These are phyloP conservation scores for Barbus barbus DNA, from an alignment of 2,113 vertebrate species.

Conservation along the genomic window DNA sequence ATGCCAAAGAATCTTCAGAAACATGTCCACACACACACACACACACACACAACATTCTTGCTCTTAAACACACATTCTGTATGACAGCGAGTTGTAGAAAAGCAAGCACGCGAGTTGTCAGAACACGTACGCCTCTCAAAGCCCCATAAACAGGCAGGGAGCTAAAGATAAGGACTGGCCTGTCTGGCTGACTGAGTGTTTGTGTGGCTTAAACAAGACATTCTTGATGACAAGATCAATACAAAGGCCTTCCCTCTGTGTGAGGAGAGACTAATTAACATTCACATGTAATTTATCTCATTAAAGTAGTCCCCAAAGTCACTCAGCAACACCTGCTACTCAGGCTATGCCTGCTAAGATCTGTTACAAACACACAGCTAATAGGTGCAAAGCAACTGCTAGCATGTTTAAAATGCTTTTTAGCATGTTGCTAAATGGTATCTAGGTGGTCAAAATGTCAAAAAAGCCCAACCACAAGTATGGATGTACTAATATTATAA, in stretches of 20 bases:
- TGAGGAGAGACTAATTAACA: conserved; percentile 50
- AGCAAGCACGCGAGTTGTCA: conserved; percentile 44
- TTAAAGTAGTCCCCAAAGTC: conserved; percentile 46
- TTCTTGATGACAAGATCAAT: conserved; percentile 21
- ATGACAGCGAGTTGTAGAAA: conserved; percentile 1
- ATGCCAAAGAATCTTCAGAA: conserved; percentile 47
- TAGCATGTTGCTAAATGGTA: background rate
- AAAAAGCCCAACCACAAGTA: background rate
- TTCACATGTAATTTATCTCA: conserved; percentile 44
- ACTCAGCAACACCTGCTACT: conserved; percentile 43
- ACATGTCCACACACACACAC: conserved; percentile 34
- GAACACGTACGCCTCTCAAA: conserved; percentile 48
- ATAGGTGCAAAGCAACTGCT: background rate
- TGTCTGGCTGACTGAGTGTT: conserved; percentile 15
- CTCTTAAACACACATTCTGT: background rate
- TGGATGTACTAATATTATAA: background rate
- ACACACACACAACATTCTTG: conserved; percentile 4
- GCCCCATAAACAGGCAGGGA: background rate
- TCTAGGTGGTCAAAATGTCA: background rate
- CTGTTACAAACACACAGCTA: conserved; percentile 28
- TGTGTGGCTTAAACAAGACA: background rate
- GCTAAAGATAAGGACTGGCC: conserved; percentile 33
- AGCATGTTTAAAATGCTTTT: background rate
- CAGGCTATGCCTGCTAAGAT: background rate
- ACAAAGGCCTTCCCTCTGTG: conserved; percentile 31